Evolutionary conservation across 2,113 vertebrate genomes (phyloP).

Genomic region (Mustela nigripes): DNA sequence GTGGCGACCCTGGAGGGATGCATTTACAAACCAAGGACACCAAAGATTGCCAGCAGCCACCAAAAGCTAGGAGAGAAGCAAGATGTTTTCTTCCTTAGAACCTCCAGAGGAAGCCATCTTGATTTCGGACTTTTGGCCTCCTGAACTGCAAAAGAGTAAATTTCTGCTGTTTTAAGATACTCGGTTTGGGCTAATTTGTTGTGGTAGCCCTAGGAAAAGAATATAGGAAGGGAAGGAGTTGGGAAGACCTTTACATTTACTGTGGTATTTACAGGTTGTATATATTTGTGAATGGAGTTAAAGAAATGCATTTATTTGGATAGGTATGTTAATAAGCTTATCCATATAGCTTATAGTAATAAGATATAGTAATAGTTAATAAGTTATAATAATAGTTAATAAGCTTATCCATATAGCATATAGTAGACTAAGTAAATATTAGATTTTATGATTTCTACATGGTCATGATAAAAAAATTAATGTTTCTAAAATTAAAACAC

Average conservation of each 20-base stretch:
- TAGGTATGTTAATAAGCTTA: not conserved
- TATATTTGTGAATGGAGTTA: not conserved
- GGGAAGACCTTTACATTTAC: not conserved
- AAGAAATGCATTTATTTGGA: not conserved
- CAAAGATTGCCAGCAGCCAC: not conserved
- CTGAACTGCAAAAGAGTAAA: not conserved
- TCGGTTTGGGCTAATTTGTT: not conserved
- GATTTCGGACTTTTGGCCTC: not conserved
- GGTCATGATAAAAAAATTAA: not conserved
- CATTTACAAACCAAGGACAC: not conserved
- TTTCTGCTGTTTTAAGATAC: not conserved
- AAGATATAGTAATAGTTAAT: too few species aligned
- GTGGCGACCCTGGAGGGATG: not conserved
- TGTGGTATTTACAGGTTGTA: not conserved
- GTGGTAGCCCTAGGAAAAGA: not conserved
- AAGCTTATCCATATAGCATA: not conserved
- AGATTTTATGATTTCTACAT: not conserved
- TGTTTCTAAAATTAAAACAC: conserved; percentile 40
- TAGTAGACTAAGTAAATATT: not conserved
- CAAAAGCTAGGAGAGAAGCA: not conserved
- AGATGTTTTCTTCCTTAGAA: not conserved
- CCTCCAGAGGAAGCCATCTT: not conserved
- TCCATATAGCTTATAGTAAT: not conserved
- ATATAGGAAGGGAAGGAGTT: not conserved
- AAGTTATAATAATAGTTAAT: not conserved